Percentiles rank a stretch among this genome's conserved stretches.
phyloP scores from a whole-genome alignment of 1,140 invertebrate species.

The Scaptodrosophila lebanonensis region DNA sequence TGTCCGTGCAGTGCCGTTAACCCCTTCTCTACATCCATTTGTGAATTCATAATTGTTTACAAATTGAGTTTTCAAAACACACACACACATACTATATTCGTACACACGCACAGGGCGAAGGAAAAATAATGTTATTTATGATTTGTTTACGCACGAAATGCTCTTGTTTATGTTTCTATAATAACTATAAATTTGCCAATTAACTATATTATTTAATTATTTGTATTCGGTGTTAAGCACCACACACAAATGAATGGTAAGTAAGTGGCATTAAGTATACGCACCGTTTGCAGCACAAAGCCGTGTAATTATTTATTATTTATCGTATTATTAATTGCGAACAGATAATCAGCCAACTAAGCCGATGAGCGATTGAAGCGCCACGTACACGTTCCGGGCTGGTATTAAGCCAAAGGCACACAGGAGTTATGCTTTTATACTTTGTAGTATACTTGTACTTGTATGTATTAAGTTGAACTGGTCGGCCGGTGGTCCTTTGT shows the following conservation, averaged over 20 bases:
- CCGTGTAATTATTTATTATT: background rate
- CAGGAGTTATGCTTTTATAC: slow-evolving; percentile 68
- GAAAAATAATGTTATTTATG: slow-evolving; percentile 45
- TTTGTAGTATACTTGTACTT: slow-evolving; percentile 14
- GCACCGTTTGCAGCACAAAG: slow-evolving; percentile 48
- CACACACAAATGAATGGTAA: slow-evolving; percentile 1
- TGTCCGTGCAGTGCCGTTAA: no score
- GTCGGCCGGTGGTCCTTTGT: slow-evolving; percentile 1
- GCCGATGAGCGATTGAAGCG: slow-evolving; percentile 30
- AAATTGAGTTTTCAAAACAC: slow-evolving; percentile 6
- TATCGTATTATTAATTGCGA: background rate
- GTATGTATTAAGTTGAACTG: slow-evolving; percentile 12
- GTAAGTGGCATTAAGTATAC: slow-evolving; percentile 40
- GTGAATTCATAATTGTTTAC: slow-evolving; percentile 42
- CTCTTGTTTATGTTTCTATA: slow-evolving; percentile 4
- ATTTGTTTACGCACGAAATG: slow-evolving; percentile 27
- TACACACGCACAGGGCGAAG: no score
- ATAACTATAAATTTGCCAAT: slow-evolving; percentile 35
- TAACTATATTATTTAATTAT: slow-evolving; percentile 17
- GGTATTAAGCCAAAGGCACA: slow-evolving; percentile 55
- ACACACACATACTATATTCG: no score
- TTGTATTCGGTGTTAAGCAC: no score
- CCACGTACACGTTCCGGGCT: slow-evolving; percentile 54
- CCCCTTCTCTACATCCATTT: background rate
- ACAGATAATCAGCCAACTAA: no score